Evolutionary conservation across 92 coral and sea anemone species (phyloP), one percentile per base, ranked within the genome.

Genomic region (Muricea muricata): DNA sequence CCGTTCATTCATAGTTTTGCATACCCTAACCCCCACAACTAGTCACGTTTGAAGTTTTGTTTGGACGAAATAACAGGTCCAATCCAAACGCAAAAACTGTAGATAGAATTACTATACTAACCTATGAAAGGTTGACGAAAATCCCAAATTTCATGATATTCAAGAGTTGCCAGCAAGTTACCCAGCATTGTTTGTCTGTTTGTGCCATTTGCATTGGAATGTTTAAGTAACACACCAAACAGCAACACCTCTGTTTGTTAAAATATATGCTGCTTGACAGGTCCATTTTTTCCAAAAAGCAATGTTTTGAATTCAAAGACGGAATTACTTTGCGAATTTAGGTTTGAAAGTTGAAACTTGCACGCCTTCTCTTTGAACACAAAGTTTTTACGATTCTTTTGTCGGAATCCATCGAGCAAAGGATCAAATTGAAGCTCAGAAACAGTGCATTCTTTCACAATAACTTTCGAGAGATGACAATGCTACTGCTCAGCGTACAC

Each of bases 341-440:
- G 9, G 42, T 37, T 37, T 37, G 42, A 37, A 37, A 37, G 4
- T 4, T 37, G 42, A 37, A 37, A 37, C 42, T 37, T 9, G 42
- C 4, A 37, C 9, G 42, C 42, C 5, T 37, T 37, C 5, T 37
- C 9, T 37, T 37, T 37, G 42, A 63, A 63, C 25, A 18, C 70
- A 63, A 63, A 25, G 39, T 25, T 12, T 25, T 24, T 18, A 25
- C 12, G 6, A 18, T 63, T 25, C 4, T 25, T 63, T 20, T 31
- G 39, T 63, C 39, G 15, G 71, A 63, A 63, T n/a, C 9, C 71
- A 6, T 63, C 71, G 25, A 63, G 71, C 39, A 63, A 25, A 20
- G 17, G 12, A 72, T 67, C 73, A 67, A 67, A 67, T 20, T 70
- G 26, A 35, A 70, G 76, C 50, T 33, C 18, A 70, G 76, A 70